phyloP scores from a whole-genome alignment of 2,113 vertebrate genomes.

The Pseudorhombus dupliciocellatus region DNA sequence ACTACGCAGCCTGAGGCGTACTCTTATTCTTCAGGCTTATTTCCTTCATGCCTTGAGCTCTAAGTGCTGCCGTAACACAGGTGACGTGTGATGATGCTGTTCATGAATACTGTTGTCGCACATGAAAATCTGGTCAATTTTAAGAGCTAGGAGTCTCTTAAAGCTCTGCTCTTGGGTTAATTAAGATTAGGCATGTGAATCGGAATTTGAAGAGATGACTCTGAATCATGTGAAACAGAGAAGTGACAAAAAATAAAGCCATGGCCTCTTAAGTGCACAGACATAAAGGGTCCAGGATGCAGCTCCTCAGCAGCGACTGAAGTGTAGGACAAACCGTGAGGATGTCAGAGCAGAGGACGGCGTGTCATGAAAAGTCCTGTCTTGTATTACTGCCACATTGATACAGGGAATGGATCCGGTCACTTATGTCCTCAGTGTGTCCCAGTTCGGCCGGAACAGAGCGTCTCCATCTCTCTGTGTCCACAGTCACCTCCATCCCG shows the following conservation, averaged over 20 bases:
- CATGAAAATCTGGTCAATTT: background rate
- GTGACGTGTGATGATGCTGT: background rate
- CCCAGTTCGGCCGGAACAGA: constrained; percentile 44
- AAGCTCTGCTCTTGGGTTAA: background rate
- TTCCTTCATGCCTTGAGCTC: background rate
- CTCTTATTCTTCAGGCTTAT: background rate
- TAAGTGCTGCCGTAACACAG: background rate
- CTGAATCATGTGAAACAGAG: constrained; percentile 9
- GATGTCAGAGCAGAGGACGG: constrained; percentile 29
- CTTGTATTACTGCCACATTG: constrained; percentile 54
- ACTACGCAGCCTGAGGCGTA: background rate
- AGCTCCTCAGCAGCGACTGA: constrained; percentile 6
- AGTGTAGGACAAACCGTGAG: constrained; percentile 30
- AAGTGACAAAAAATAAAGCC: background rate
- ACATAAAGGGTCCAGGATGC: constrained; percentile 16
- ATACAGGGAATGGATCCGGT: constrained; percentile 48
- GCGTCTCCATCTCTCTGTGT: constrained; percentile 31
- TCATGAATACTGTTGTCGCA: background rate
- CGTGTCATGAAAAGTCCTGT: constrained; percentile 30
- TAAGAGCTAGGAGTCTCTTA: too few species aligned
- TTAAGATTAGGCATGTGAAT: background rate
- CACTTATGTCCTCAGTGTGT: constrained; percentile 50
- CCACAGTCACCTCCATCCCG: constrained; percentile 64
- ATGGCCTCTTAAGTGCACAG: constrained; percentile 8
- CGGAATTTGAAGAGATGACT: background rate